A percentile compares a stretch with the other conserved stretches of the same genome.
These are phyloP conservation scores for Chaetodon auriga DNA, from an alignment of 2,113 vertebrate species.

Conservation along the genomic window DNA sequence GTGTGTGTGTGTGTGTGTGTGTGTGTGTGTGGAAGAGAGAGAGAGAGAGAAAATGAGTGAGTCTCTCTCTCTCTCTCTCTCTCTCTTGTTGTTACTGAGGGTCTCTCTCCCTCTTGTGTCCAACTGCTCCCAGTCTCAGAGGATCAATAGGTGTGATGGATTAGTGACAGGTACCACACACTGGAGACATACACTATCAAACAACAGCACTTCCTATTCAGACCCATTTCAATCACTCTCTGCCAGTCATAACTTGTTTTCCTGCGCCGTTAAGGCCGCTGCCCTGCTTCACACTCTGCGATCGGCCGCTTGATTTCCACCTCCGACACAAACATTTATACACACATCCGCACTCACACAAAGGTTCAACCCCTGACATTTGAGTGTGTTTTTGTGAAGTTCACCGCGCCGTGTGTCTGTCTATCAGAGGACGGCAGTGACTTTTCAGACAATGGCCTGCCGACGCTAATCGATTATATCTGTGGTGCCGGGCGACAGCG, in stretches of 20 bases:
- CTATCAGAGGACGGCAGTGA: conserved; percentile 48
- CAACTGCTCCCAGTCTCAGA: conserved; percentile 49
- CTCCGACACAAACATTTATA: not conserved
- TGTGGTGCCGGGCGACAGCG: conserved; percentile 22
- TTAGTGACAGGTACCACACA: conserved; percentile 70
- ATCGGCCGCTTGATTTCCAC: conserved; percentile 22
- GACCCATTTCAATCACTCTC: conserved; percentile 63
- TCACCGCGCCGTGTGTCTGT: conserved; percentile 40
- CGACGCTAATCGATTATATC: conserved; percentile 58
- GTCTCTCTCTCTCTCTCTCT: not conserved
- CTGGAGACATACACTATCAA: conserved; percentile 68
- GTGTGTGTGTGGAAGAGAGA: conserved; percentile 12
- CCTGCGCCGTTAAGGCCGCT: conserved; percentile 7
- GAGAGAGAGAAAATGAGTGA: not conserved
- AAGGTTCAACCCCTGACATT: conserved; percentile 72
- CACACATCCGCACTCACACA: conserved; percentile 10
- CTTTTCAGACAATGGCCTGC: conserved; percentile 59
- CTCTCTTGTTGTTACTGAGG: conserved; percentile 18
- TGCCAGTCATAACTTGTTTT: conserved; percentile 61
- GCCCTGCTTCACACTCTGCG: conserved; percentile 3
- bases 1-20: conserved; percentile 21
- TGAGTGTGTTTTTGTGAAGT: conserved; percentile 72
- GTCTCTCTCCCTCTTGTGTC: conserved; percentile 39
- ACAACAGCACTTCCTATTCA: conserved; percentile 69
- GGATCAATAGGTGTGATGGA: conserved; percentile 81